Evolutionary conservation across 2,113 vertebrate genomes (phyloP), one percentile per base, ranked within the genome.

Genomic region (Crypturellus undulatus): DNA sequence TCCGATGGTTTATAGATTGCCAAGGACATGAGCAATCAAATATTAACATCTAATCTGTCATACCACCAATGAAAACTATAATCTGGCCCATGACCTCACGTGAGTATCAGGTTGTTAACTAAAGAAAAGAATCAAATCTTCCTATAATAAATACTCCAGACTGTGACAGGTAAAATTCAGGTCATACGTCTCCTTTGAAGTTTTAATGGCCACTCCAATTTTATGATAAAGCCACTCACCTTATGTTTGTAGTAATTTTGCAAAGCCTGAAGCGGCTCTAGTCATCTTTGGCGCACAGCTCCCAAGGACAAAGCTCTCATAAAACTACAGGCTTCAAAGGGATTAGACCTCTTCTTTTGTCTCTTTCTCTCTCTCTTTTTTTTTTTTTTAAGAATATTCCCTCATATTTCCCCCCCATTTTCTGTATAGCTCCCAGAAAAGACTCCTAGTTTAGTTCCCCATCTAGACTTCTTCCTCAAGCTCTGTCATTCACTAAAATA

Each of bases 201-300:
- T 95, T 96, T 94, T 96, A 79, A 91, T 95, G 90, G 71, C 83
- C 92, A 89, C 96, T 97, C 93, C 93, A 90, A 78, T 95, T 95
- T 94, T 95, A 91, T 88, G 95, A 97, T 94, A 93, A 97, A 96
- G 89, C 87, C 90, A 87, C 92, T 97, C 86, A 96, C 79, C 95
- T 95, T 97, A 94, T 95, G 94, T 97, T 92, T 95, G 96, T 88
- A 90, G 93, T 96, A 94, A 97, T 97, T 97, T 97, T 96, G 93
- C 75, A 96, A 92, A 93, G 87, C 93, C 94, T 6, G 69, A 94
- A 95, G 94, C 87, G 94, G 92, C 91, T 94, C 72, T 89, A 90
- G 95, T 96, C 85, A 96, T 94, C 94, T 95, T 95, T 87, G 78
- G 83, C 87, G 38, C 92, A 75, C 64, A 70, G 86, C 73, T 97